Percentiles rank a stretch among this genome's conserved stretches.
phyloP scores from a whole-genome alignment of 2,797 vertebrate species.

The Mormyrops boulengeri region DNA sequence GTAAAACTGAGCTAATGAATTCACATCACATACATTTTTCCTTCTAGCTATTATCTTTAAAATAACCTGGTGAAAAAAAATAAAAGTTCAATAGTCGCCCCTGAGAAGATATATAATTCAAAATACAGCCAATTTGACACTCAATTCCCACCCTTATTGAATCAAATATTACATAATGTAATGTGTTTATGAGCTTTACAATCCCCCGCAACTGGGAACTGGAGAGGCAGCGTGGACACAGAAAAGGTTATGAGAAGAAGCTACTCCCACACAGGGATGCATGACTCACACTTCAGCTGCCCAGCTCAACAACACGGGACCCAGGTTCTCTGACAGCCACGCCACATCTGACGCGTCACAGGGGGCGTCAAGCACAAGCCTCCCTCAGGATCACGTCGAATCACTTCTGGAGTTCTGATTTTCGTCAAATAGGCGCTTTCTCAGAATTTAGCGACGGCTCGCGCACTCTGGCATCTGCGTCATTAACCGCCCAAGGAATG shows the following conservation, averaged over 20 bases:
- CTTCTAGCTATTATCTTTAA: not conserved
- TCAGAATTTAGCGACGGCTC: not conserved
- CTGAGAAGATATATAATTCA: not conserved
- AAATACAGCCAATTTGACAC: not conserved
- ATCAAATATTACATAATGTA: slow-evolving; percentile 36
- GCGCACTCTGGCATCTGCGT: not conserved
- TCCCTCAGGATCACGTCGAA: not conserved
- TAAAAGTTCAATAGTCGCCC: not conserved
- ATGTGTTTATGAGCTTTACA: slow-evolving; percentile 30
- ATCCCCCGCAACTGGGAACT: slow-evolving; percentile 35
- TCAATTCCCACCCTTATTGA: not conserved
- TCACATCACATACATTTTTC: not conserved
- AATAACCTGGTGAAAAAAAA: not conserved
- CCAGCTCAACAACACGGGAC: slow-evolving; percentile 33
- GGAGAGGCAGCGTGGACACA: slow-evolving; percentile 33
- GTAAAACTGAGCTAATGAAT: not conserved
- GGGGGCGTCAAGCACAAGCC: not conserved
- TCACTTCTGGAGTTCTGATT: not conserved
- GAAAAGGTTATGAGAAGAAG: slow-evolving; percentile 18
- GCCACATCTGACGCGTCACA: slow-evolving; percentile 5
- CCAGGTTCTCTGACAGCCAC: slow-evolving; percentile 38
- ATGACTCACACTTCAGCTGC: slow-evolving; percentile 47
- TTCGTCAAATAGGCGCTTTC: not conserved
- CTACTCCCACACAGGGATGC: slow-evolving; percentile 31
- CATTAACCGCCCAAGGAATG: not conserved